Base-by-base conservation (phyloP, 2,888 invertebrate species). In the Amblyjoppa proteus region DNA sequence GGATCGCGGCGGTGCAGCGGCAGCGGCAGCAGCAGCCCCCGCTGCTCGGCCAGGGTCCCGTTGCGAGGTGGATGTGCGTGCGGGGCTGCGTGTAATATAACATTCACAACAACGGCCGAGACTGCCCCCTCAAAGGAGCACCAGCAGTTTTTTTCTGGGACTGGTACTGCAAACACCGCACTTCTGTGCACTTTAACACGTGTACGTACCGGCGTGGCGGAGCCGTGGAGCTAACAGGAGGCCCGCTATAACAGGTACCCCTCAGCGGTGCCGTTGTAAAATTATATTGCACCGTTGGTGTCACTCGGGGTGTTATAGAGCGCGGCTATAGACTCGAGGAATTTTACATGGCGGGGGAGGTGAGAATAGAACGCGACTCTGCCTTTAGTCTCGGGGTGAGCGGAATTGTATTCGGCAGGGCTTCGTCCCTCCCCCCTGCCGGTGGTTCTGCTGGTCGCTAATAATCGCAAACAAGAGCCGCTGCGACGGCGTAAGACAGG, bases 111-210 rank as follows among this genome's bases (percentile, higher is more conserved):
- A 28, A 79, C 64, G 7, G 64, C 31, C n/a, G 31, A 34, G 6
- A 4, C 16, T 6, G 70, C 66, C 68, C 58, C 76, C 73, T 61
- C 41, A 82, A 84, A 83, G 76, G 83, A 71, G 80, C 82, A 85
- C 85, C 80, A 83, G 82, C 80, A 69, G 80, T 58, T 49, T 49
- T 49, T 49, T 49, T 81, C 76, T 61, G 70, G 84, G 80, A 79
- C 86, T 84, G 84, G 86, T 87, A 87, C 84, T 84, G 71, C 86
- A 83, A 20, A 20, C 58, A 83, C 85, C 75, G 71, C 79, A 80
- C 76, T 71, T 81, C 51, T 78, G 71, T 83, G 58, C 66, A 82
- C 71, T 66, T 64, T 79, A 75, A 75, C 80, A 73, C 69, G 75
- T 73, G 79, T 80, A 64, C 31, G 31, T 64, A 68, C 77, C 28